phyloP scores from a whole-genome alignment of 2,888 invertebrate genomes.

The Augochlorella aurata region DNA sequence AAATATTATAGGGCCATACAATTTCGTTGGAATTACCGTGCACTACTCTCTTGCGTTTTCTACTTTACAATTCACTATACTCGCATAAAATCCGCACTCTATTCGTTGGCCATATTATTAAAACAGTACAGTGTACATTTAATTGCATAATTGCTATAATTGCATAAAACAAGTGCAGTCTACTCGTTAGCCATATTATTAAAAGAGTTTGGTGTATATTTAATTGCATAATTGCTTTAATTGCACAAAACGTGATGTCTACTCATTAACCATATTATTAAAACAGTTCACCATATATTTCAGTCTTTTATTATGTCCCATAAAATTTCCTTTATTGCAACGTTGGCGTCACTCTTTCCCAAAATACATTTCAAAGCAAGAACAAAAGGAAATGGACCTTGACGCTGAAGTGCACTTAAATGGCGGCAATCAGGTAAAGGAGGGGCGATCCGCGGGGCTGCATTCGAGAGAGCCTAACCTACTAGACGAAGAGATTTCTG shows the following conservation, averaged over 20 bases:
- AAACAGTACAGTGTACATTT: constrained; percentile 11
- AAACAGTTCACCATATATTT: not conserved
- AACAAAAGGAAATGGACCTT: not conserved
- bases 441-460: not conserved
- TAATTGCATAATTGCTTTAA: constrained; percentile 4
- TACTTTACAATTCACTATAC: not conserved
- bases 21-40: not conserved
- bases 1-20: not conserved
- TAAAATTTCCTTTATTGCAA: not conserved
- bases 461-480: not conserved
- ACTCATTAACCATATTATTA: not conserved
- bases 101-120: not conserved
- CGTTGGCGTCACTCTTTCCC: not conserved
- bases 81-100: not conserved
- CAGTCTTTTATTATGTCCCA: not conserved
- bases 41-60: not conserved
- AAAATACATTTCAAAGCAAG: not conserved
- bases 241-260: not conserved
- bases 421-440: not conserved
- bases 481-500: too few species aligned
- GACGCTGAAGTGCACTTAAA: not conserved
- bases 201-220: not conserved
- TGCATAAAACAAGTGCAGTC: not conserved
- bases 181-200: not conserved
- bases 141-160: constrained; percentile 4